These are phyloP conservation scores for Brotula barbata DNA, from an alignment of 2,797 vertebrate genomes.

Conservation along the genomic window DNA sequence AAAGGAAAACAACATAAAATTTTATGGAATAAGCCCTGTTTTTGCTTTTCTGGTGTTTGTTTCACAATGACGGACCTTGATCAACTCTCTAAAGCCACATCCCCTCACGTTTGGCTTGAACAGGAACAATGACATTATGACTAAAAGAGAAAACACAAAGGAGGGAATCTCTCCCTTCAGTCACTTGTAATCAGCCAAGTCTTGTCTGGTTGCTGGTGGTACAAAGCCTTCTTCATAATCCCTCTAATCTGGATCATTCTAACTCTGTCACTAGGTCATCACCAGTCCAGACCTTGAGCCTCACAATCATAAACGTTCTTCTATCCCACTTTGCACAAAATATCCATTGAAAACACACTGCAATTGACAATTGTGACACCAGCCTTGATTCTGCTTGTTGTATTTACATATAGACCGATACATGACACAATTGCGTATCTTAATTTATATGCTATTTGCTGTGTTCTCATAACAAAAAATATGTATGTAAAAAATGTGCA, in stretches of 20 bases:
- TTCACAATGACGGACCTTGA: too few relatives aligned
- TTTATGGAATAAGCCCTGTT: too few relatives aligned
- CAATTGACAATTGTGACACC: too few relatives aligned
- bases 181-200: conserved; percentile 51
- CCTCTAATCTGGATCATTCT: conserved; percentile 70
- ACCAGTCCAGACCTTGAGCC: conserved; percentile 24
- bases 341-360: too few relatives aligned
- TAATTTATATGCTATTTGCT: too few relatives aligned
- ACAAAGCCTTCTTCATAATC: conserved; percentile 64
- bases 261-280: conserved; percentile 70
- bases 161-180: conserved; percentile 46
- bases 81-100: background rate
- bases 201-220: conserved; percentile 50
- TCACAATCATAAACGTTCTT: conserved; percentile 7
- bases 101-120: background rate
- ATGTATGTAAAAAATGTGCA: background rate
- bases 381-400: too few relatives aligned
- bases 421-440: too few relatives aligned
- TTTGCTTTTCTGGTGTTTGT: too few relatives aligned
- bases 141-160: conserved; percentile 49
- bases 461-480: too few relatives aligned
- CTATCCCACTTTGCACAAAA: background rate
- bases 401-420: too few relatives aligned
- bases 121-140: background rate
- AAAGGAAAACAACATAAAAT: too few relatives aligned